Evolutionary conservation across 2,888 invertebrate genomes (phyloP), one percentile per base, ranked within the genome.

Genomic region (Trimorus sp.): DNA sequence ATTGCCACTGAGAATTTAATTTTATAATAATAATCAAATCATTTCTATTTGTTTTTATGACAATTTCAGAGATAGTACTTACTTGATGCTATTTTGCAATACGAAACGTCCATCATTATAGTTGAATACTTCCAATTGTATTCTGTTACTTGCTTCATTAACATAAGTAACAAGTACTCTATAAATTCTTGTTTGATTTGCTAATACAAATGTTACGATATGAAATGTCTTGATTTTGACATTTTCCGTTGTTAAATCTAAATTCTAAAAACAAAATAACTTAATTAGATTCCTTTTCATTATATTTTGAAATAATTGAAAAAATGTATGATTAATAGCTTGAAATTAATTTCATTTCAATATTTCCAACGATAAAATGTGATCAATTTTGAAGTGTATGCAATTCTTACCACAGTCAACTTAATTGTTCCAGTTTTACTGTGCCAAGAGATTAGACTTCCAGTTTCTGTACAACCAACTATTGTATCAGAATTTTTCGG

Each of bases 391-490:
- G 1, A 26, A 45, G 1, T 45, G 6, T 11, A 45, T 45, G 6
- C 45, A 45, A 12, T 71, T 51, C 91, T 88, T 91, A 93, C 93
- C 84, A 92, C 88, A 87, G 92, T 93, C 48, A 91, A 89, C 36
- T 92, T 90, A 36, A 93, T 92, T 6, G 92, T 90, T 11, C 93
- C 94, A 8, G 93, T 93, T 63, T 92, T 90, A 45, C 92, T 91
- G 85, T 94, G 93, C 94, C 95, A 95, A 38, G 93, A 91, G 15
- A 93, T 87, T 4, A 95, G 85, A 84, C 93, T 92, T 0, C 94
- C 95, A 40, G 88, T 88, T 49, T 90, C 90, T 0, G 94, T 94
- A 86, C 95, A 94, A 5, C 94, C 94, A 16, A 94, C 86, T 45
- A 93, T 92, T 36, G 91, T 89, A 83, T 93, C 92, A 37, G 89